Base-by-base conservation (phyloP, 2,888 invertebrate species). In the Lutraria lutraria region DNA sequence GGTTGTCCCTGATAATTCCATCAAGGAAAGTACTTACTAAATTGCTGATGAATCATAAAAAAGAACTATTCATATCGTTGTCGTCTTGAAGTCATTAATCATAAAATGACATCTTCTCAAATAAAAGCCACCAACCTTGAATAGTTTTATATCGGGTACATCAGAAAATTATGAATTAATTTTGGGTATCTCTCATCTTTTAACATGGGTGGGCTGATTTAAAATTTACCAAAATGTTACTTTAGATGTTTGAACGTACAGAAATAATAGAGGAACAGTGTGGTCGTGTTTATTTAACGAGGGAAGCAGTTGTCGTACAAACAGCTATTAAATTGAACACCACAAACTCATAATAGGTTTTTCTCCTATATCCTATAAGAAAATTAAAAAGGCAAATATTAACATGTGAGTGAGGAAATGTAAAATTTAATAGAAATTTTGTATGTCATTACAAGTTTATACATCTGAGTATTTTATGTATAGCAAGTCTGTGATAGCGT, bases 61-160 rank as follows among this genome's bases (percentile, higher is more conserved):
- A 81, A 86, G 19, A 76, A 76, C 31, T 76, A 76, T 76, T 76
- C 34, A 76, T 76, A 76, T 76, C 76, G 76, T 76, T 76, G 76
- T 76, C 76, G 76, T 76, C 76, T 76, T 76, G 88, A 90, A 86
- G 88, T 88, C 63, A 81, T 90, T 88, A 90, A 83, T 88, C 88
- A 90, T 88, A 86, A 87, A 76, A 79, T 80, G 76, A 76, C 76
- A 76, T 76, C 76, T 76, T 76, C 34, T 15, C 76, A 76, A 76
- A 76, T 76, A 76, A 76, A 76, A 76, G 81, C 89, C 81, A 85
- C 84, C 87, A 89, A 89, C 89, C 89, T 91, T 81, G 89, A 84
- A 86, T 83, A 85, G 86, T 86, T 89, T 89, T 86, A 88, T 89
- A 91, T 91, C 91, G 72, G 76, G 81, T 85, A 84, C 86, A 91